phyloP scores from a whole-genome alignment of 2,113 vertebrate species.

The Parotia lawesii region DNA sequence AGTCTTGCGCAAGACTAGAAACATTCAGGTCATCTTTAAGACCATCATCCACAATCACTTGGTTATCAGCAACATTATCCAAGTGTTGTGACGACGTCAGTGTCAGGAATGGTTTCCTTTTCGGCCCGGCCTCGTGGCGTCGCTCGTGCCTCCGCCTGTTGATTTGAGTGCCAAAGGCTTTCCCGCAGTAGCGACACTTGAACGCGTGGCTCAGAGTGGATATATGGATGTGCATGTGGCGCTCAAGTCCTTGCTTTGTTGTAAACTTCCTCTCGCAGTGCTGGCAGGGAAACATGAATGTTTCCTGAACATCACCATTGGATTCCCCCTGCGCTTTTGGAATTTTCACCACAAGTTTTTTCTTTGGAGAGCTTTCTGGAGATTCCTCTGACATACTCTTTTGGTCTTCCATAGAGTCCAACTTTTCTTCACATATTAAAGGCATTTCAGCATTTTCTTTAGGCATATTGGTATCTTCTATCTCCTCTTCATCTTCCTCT shows the following conservation, averaged over 20 bases:
- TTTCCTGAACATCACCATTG: conserved; percentile 69
- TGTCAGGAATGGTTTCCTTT: conserved; percentile 73
- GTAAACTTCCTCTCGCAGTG: conserved; percentile 86
- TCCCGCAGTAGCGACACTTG: conserved; percentile 81
- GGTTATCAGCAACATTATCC: conserved; percentile 41
- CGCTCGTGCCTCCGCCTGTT: conserved; percentile 80
- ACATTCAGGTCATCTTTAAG: conserved; percentile 30
- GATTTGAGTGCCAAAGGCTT: conserved; percentile 79
- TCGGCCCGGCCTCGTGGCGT: conserved; percentile 85
- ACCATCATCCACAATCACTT: conserved; percentile 4
- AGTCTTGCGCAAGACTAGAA: conserved; percentile 46
- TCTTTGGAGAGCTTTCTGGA: conserved; percentile 69
- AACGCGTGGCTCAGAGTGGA: conserved; percentile 72
- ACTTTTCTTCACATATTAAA: conserved; percentile 72
- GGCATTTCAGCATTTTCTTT: conserved; percentile 60
- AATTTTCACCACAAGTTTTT: conserved; percentile 34
- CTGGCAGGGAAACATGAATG: conserved; percentile 82
- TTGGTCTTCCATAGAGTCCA: conserved; percentile 72
- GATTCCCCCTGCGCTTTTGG: conserved; percentile 68
- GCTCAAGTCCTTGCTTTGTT: conserved; percentile 85
- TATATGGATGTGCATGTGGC: conserved; percentile 85
- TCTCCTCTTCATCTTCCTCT: conserved; percentile 66
- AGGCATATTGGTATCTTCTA: conserved; percentile 39
- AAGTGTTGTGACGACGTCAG: neutral
- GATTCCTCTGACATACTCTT: conserved; percentile 60